Conservation (phyloP, 1,140 invertebrate genomes). For the Eueides isabella region DNA sequence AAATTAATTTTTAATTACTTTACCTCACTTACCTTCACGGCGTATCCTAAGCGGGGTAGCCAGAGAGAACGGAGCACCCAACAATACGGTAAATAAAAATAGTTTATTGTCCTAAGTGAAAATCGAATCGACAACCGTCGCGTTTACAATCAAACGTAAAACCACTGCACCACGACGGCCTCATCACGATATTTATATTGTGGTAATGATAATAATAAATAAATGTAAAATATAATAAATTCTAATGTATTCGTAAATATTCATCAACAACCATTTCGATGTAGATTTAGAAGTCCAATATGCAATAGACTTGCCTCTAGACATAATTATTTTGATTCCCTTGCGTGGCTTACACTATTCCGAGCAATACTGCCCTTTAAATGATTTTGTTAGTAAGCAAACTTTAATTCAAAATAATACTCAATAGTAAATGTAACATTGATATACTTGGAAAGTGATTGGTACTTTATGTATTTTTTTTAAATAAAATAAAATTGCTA, state of each 20-base stretch:
- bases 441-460: not conserved
- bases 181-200: not conserved
- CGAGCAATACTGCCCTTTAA: slow-evolving; percentile 49
- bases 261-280: slow-evolving; percentile 5
- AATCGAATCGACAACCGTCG: too few relatives aligned
- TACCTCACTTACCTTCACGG: too few relatives aligned
- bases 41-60: too few relatives aligned
- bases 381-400: slow-evolving; percentile 26
- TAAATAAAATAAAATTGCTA: too few relatives aligned
- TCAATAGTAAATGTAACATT: not conserved
- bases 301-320: slow-evolving; percentile 38
- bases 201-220: not conserved
- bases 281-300: slow-evolving; percentile 23
- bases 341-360: slow-evolving; percentile 51
- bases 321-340: slow-evolving; percentile 49
- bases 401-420: not conserved
- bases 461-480: too few relatives aligned
- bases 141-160: too few relatives aligned
- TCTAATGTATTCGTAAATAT: slow-evolving; percentile 12
- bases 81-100: too few relatives aligned
- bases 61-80: too few relatives aligned
- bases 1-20: too few relatives aligned
- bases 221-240: not conserved
- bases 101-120: too few relatives aligned
- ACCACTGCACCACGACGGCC: too few relatives aligned